Evolutionary conservation across 1,140 invertebrate genomes (phyloP).

Genomic region (Gryon sp.): DNA sequence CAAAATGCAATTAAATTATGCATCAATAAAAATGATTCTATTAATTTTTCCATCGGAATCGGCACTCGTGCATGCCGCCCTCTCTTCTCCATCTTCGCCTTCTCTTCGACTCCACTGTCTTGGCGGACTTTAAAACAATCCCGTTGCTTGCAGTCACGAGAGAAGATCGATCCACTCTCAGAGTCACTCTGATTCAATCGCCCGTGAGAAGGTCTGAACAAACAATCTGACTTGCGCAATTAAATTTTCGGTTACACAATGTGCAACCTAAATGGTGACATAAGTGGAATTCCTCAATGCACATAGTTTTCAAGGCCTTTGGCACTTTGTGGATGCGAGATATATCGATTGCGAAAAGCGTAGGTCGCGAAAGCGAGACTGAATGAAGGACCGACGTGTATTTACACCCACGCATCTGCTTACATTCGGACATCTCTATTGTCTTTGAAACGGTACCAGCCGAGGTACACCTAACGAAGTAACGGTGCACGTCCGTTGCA

Average conservation of each 20-base stretch:
- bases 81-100: too few relatives aligned
- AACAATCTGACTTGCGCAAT: constrained; percentile 17
- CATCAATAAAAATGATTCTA: constrained; percentile 75
- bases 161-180: neutral
- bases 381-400: constrained; percentile 54
- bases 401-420: constrained; percentile 62
- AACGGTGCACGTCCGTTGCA: constrained; percentile 45
- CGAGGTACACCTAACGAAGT: constrained; percentile 55
- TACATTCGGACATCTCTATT: constrained; percentile 69
- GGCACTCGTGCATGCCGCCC: constrained; percentile 77
- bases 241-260: constrained; percentile 15
- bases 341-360: constrained; percentile 63
- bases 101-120: too few relatives aligned
- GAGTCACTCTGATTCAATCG: neutral
- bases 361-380: constrained; percentile 59
- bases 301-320: constrained; percentile 50
- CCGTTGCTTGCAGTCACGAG: neutral
- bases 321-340: constrained; percentile 23
- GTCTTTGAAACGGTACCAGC: constrained; percentile 62
- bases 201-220: neutral
- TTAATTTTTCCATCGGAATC: constrained; percentile 78
- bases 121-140: constrained; percentile 19
- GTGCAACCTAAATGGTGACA: constrained; percentile 13
- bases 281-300: constrained; percentile 42
- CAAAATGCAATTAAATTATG: constrained; percentile 63